Evolutionary conservation across 2,113 vertebrate genomes (phyloP).

Genomic region (Isichthys henryi): DNA sequence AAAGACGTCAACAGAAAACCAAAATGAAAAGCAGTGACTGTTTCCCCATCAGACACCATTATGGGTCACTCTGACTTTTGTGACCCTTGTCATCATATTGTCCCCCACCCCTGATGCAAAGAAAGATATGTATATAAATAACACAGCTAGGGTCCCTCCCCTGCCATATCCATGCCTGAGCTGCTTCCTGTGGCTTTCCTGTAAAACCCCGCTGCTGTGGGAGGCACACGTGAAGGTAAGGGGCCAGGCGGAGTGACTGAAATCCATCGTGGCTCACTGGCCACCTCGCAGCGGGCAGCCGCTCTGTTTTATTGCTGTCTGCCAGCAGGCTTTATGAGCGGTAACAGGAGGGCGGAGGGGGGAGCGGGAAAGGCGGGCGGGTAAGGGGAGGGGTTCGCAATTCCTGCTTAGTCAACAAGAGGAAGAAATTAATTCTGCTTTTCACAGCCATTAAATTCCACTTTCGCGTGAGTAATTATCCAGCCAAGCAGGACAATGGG

Average conservation of each 20-base stretch:
- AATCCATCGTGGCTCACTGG: neutral
- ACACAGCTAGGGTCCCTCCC: neutral
- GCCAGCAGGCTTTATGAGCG: neutral
- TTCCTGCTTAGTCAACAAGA: constrained; percentile 13
- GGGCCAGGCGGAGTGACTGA: neutral
- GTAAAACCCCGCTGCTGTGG: neutral
- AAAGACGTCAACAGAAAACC: neutral
- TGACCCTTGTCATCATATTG: neutral
- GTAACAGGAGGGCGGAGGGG: neutral
- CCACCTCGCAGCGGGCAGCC: neutral
- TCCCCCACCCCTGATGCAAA: neutral
- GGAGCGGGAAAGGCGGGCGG: no score
- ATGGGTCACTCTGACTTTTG: neutral
- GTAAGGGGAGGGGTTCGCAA: neutral
- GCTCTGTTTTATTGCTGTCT: neutral
- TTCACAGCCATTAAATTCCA: constrained; percentile 22
- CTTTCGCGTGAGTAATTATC: constrained; percentile 20
- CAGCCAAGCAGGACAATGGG: constrained; percentile 3
- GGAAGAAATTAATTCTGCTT: constrained; percentile 22
- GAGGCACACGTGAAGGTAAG: no score
- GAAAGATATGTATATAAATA: neutral
- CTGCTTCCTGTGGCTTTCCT: neutral
- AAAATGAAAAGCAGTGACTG: constrained; percentile 18
- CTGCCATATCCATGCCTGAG: neutral
- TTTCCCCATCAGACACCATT: constrained; percentile 18